A percentile compares a stretch with the other conserved stretches of the same genome.
Conservation (phyloP, 2,888 invertebrate genomes). For the Synanthedon myopaeformis region DNA sequence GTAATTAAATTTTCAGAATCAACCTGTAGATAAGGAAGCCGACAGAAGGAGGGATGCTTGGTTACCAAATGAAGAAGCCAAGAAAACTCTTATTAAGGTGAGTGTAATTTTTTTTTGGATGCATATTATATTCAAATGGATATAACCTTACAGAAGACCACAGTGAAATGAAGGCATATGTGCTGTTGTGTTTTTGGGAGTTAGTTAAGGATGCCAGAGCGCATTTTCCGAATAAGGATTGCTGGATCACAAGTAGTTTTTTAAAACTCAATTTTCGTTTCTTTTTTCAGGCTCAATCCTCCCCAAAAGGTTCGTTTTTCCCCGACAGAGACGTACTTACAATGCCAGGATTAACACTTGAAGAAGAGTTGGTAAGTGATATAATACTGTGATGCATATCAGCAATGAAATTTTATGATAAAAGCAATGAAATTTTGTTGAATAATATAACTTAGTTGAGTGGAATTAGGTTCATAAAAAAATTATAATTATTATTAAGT, state of each 20-base stretch:
- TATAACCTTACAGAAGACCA: too few species aligned
- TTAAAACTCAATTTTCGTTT: not conserved
- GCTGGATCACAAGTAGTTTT: not conserved
- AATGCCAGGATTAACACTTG: conserved; percentile 85
- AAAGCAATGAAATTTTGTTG: too few species aligned
- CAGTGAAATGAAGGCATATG: too few species aligned
- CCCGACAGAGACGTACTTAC: conserved; percentile 82
- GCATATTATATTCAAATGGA: too few species aligned
- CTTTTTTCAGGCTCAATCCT: conserved; percentile 62
- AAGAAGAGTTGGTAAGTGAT: conserved; percentile 81
- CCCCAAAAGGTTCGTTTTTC: conserved; percentile 76
- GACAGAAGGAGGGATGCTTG: conserved; percentile 78
- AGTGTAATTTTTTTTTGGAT: not conserved
- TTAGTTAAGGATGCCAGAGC: too few species aligned
- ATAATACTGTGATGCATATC: not conserved
- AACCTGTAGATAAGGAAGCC: conserved; percentile 64
- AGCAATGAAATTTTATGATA: not conserved
- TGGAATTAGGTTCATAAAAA: too few species aligned
- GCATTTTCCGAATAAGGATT: too few species aligned
- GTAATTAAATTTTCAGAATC: conserved; percentile 28
- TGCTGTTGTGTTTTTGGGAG: too few species aligned
- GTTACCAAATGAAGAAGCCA: conserved; percentile 84
- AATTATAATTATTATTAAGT: too few species aligned
- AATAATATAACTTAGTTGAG: too few species aligned
- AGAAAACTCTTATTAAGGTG: conserved; percentile 73